phyloP scores from a whole-genome alignment of 2,888 invertebrate species.

The Ornithoptera alexandrae region DNA sequence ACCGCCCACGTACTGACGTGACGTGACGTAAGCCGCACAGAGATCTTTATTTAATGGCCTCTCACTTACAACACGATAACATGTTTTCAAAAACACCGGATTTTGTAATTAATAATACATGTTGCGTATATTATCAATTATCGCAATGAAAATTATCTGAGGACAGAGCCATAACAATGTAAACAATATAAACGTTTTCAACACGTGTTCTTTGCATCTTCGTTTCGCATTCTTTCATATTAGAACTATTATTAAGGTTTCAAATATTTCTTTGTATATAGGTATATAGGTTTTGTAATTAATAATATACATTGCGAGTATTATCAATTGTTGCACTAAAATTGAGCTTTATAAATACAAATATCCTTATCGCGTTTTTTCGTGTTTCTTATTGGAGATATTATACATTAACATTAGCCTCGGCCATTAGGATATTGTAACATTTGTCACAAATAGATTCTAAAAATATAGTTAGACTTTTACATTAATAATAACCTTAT shows the following conservation, averaged over 20 bases:
- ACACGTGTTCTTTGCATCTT: too few species aligned
- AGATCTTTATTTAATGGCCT: constrained; percentile 53
- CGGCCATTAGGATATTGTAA: too few species aligned
- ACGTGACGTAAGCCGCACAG: constrained; percentile 39
- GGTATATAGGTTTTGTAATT: too few species aligned
- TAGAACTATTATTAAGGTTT: too few species aligned
- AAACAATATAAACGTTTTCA: too few species aligned
- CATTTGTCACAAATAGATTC: too few species aligned
- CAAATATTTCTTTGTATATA: too few species aligned
- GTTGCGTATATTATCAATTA: not conserved
- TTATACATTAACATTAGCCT: not conserved
- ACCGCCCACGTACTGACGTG: constrained; percentile 57
- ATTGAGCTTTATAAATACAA: not conserved
- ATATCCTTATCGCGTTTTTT: not conserved
- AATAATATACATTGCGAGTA: too few species aligned
- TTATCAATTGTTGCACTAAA: not conserved
- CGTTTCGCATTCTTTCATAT: too few species aligned
- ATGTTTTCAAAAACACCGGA: constrained; percentile 35
- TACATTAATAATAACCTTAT: too few species aligned
- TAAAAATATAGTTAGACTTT: not conserved
- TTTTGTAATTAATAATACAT: constrained; percentile 16
- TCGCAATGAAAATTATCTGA: too few species aligned
- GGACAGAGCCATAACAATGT: too few species aligned
- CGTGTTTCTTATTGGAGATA: not conserved
- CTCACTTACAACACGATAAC: constrained; percentile 67